These are phyloP conservation scores for Sinocyclocheilus rhinocerous DNA, from an alignment of 2,113 vertebrate species.

Conservation along the genomic window DNA sequence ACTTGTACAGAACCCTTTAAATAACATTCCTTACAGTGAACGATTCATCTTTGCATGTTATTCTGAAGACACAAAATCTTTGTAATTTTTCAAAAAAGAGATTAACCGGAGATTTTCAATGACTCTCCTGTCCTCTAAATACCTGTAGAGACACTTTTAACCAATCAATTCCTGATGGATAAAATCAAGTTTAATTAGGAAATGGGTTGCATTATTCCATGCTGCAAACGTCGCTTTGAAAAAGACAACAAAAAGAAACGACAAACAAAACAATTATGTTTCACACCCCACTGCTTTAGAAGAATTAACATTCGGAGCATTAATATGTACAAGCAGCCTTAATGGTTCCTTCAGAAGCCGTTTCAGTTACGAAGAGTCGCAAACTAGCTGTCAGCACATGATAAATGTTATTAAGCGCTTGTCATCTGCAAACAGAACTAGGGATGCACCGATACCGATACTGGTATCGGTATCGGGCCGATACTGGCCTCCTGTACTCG, in stretches of 20 bases:
- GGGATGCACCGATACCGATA: no score
- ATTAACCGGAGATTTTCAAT: neutral
- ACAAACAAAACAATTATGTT: neutral
- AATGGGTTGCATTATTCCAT: neutral
- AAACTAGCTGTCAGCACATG: neutral
- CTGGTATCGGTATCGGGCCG: no score
- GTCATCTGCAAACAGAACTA: neutral
- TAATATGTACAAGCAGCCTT: neutral
- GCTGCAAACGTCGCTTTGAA: neutral
- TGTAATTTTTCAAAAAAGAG: neutral
- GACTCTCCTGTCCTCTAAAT: neutral
- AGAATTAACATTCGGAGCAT: neutral
- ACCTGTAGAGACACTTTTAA: neutral
- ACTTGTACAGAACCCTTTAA: neutral
- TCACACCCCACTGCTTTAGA: neutral
- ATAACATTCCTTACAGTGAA: neutral
- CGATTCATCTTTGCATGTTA: neutral
- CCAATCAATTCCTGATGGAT: neutral
- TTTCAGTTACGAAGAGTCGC: neutral
- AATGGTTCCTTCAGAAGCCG: neutral
- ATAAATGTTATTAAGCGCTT: conserved; percentile 21
- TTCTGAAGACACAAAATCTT: neutral
- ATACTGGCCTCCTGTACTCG: no score
- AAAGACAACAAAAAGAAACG: neutral
- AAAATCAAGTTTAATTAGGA: neutral